Conservation (phyloP, 2,113 vertebrate species). For the Hemiscyllium ocellatum region DNA sequence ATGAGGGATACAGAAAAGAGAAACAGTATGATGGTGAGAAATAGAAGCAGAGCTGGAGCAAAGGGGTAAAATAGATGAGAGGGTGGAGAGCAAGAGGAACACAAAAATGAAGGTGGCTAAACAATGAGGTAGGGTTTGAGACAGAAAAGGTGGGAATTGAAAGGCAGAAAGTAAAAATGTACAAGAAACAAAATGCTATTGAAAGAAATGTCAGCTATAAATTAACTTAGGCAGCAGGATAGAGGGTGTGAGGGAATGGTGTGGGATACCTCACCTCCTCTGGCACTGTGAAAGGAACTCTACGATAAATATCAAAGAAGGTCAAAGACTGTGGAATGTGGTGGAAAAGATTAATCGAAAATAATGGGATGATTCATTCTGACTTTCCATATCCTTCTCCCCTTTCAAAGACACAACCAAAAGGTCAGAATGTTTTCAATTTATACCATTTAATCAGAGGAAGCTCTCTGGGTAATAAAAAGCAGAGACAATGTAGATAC, state of each 20-base stretch:
- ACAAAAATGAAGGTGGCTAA: not conserved
- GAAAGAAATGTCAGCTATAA: not conserved
- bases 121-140: not conserved
- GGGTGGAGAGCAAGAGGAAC: not conserved
- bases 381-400: not conserved
- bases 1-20: not conserved
- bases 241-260: not conserved
- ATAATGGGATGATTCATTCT: not conserved
- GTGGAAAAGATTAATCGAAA: not conserved
- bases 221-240: not conserved
- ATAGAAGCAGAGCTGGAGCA: not conserved
- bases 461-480: not conserved
- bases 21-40: not conserved
- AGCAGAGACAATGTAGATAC: not conserved
- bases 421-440: conserved; percentile 24
- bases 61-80: not conserved
- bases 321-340: not conserved
- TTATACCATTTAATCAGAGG: not conserved
- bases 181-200: not conserved
- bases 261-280: not conserved
- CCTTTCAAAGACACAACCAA: not conserved
- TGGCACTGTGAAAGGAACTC: too few relatives aligned
- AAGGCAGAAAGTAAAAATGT: not conserved
- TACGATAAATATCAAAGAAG: conserved; percentile 36
- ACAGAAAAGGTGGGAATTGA: not conserved